A percentile compares a stretch with the other conserved stretches of the same genome.
Evolutionary conservation across 1,140 invertebrate genomes (phyloP).

Genomic region (Hydropsyche tenuis): DNA sequence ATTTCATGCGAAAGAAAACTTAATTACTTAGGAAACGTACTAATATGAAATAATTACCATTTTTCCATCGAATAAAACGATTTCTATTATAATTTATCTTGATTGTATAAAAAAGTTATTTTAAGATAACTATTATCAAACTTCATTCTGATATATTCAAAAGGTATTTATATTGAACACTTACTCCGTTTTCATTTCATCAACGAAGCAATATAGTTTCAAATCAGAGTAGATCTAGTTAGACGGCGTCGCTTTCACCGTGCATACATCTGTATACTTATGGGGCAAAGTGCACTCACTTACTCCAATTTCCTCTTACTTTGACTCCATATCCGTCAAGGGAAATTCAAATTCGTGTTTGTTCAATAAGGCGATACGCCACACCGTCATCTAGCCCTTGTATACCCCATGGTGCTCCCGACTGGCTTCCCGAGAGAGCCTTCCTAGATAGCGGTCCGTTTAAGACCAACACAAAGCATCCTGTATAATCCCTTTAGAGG

Average conservation of each 20-base stretch:
- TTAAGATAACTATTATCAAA: too few species aligned
- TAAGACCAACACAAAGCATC: neutral
- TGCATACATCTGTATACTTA: conserved; percentile 23
- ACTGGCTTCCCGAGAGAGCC: neutral
- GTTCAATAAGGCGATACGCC: conserved; percentile 42
- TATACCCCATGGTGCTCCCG: neutral
- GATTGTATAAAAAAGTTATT: too few species aligned
- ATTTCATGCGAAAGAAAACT: too few species aligned
- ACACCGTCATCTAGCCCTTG: neutral
- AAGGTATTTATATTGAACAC: too few species aligned
- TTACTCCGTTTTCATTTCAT: neutral
- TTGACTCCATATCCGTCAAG: conserved; percentile 46
- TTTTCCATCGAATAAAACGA: too few species aligned
- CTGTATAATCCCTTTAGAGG: too few species aligned
- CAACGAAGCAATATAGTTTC: neutral
- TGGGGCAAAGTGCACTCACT: conserved; percentile 46
- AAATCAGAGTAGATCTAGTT: neutral
- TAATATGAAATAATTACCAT: too few species aligned
- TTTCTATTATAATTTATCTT: too few species aligned
- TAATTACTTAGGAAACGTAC: too few species aligned
- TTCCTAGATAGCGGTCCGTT: neutral
- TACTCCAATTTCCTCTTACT: conserved; percentile 48
- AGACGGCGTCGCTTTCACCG: neutral
- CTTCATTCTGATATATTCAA: too few species aligned
- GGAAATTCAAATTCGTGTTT: conserved; percentile 49